Evolutionary conservation across 2,113 vertebrate genomes (phyloP).

Genomic region (Ptychochromis oligacanthus): DNA sequence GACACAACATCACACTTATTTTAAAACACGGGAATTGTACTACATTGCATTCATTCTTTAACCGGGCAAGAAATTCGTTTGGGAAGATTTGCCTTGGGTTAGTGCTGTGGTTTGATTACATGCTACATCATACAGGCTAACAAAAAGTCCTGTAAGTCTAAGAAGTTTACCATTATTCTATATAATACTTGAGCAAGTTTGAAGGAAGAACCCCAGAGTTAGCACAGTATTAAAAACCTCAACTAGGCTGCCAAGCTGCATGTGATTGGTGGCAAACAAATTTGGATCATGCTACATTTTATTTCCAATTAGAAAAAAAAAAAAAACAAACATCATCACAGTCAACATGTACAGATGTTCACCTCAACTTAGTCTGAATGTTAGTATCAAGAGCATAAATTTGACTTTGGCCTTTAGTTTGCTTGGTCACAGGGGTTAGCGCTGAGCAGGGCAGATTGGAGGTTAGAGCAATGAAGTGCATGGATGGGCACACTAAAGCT

Average conservation of each 20-base stretch:
- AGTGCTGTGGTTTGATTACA: neutral
- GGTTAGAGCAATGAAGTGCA: constrained; percentile 36
- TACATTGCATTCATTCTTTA: neutral
- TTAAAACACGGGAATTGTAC: neutral
- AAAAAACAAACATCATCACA: neutral
- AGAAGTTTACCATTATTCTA: neutral
- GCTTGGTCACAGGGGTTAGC: constrained; percentile 19
- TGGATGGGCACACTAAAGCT: constrained; percentile 45
- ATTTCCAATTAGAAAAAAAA: neutral
- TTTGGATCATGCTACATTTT: neutral
- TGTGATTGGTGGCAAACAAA: neutral
- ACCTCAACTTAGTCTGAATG: neutral
- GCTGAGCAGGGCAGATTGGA: neutral
- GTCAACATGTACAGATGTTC: neutral
- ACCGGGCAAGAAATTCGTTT: neutral
- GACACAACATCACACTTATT: neutral
- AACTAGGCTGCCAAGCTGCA: too few relatives aligned
- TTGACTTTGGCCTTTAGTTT: neutral
- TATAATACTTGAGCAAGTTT: neutral
- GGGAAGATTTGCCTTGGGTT: neutral
- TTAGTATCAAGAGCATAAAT: neutral
- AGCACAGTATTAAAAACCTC: neutral
- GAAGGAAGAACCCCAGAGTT: neutral
- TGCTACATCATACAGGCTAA: neutral
- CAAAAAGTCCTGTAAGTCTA: neutral